phyloP scores from a whole-genome alignment of 2,113 vertebrate genomes.

The Limanda limanda region DNA sequence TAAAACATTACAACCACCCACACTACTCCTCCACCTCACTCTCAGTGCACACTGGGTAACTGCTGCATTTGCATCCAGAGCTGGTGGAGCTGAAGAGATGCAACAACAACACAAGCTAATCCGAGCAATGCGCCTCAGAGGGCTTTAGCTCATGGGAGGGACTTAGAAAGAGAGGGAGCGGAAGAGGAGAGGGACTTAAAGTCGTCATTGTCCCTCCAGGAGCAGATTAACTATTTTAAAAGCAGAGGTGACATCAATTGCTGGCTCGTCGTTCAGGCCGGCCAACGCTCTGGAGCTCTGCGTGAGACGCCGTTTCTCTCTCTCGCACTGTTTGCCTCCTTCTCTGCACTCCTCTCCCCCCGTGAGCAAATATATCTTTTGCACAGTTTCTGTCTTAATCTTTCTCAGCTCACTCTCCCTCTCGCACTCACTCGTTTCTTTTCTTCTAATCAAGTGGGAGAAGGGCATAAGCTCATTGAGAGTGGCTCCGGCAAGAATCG shows the following conservation, averaged over 20 bases:
- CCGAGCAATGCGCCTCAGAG: conserved; percentile 68
- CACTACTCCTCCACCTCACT: conserved; percentile 8
- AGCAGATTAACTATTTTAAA: conserved; percentile 82
- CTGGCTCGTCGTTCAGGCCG: conserved; percentile 35
- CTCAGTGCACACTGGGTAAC: conserved; percentile 10
- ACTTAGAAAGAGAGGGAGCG: conserved; percentile 48
- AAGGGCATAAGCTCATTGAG: conserved; percentile 56
- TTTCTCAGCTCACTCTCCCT: conserved; percentile 23
- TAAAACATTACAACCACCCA: background rate
- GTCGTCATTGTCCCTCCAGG: conserved; percentile 77
- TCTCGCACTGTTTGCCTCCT: conserved; percentile 25
- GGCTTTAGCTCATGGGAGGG: conserved; percentile 67
- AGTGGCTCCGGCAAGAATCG: conserved; percentile 56
- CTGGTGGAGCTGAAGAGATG: conserved; percentile 54
- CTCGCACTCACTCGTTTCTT: conserved; percentile 37
- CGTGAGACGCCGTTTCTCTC: conserved; percentile 36
- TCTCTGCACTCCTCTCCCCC: conserved; percentile 12
- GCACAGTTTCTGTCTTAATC: conserved; percentile 35
- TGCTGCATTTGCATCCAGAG: conserved; percentile 50
- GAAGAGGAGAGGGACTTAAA: conserved; percentile 72
- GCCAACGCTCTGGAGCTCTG: conserved; percentile 34
- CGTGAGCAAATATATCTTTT: conserved; percentile 37
- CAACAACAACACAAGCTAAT: conserved; percentile 75
- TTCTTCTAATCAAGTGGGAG: conserved; percentile 59
- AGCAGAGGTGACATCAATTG: conserved; percentile 78